Evolutionary conservation across 2,113 vertebrate genomes (phyloP).

Genomic region (Podarcis cretensis): DNA sequence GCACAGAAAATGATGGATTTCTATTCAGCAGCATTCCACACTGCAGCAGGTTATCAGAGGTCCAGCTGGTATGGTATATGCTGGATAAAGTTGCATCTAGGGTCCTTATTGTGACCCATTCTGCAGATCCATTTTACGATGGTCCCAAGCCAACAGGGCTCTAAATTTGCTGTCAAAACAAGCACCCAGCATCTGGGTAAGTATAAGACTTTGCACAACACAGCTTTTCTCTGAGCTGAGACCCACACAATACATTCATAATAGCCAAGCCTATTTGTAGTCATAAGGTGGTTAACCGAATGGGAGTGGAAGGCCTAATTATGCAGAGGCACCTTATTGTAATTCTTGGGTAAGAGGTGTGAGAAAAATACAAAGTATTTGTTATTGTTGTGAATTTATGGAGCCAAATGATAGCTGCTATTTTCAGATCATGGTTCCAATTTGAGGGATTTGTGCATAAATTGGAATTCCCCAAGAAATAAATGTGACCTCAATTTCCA

Average conservation of each 20-base stretch:
- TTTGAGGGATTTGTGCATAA: conserved; percentile 50
- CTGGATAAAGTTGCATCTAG: background rate
- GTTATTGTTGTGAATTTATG: conserved; percentile 47
- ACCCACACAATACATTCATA: conserved; percentile 28
- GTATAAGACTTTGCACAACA: fast-evolving
- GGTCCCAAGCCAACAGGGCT: too few species aligned
- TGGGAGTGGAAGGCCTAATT: conserved; percentile 42
- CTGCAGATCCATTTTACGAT: background rate
- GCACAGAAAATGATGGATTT: too few species aligned
- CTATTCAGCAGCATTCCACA: too few species aligned
- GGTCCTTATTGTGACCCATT: background rate
- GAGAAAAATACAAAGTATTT: conserved; percentile 46
- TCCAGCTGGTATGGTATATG: too few species aligned
- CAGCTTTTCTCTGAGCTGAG: background rate
- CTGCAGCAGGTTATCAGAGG: too few species aligned
- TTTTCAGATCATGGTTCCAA: conserved; percentile 44
- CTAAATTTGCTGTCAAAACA: background rate
- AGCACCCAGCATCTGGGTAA: background rate
- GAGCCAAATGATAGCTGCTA: conserved; percentile 32
- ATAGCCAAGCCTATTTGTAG: conserved; percentile 38
- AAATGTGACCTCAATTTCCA: conserved; percentile 58
- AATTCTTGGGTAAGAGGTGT: conserved; percentile 15
- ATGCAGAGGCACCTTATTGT: conserved; percentile 42
- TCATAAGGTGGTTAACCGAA: conserved; percentile 16
- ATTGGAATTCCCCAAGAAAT: conserved; percentile 46